These are phyloP conservation scores for Festucalex cinctus DNA, from an alignment of 2,113 vertebrate species.

Conservation along the genomic window DNA sequence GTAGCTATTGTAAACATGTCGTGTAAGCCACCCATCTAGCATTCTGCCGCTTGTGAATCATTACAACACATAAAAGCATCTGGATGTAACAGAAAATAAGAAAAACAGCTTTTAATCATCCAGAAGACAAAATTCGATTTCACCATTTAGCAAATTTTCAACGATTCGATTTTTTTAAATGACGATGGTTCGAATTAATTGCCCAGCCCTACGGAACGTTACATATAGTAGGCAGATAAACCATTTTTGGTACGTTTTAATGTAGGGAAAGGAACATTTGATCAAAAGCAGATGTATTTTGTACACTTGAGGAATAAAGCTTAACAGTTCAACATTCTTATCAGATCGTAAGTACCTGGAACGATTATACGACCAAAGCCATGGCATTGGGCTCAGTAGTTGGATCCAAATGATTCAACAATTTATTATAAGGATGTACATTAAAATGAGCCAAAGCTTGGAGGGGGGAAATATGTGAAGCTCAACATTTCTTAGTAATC, in stretches of 20 bases:
- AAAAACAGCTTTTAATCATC: no score
- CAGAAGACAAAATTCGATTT: no score
- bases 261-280: background rate
- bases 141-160: no score
- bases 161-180: no score
- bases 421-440: background rate
- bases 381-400: background rate
- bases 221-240: background rate
- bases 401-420: background rate
- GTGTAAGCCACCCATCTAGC: no score
- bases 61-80: no score
- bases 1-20: no score
- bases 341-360: constrained; percentile 1
- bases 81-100: no score
- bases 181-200: no score
- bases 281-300: background rate
- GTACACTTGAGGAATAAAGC: background rate
- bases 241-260: background rate
- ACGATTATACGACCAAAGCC: background rate
- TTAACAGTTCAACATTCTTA: background rate
- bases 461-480: background rate
- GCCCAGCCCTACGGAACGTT: no score
- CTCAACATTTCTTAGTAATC: background rate
- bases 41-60: no score
- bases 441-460: background rate